Evolutionary conservation across 1,140 invertebrate species (phyloP).

Genomic region (Hycleus phaleratus): DNA sequence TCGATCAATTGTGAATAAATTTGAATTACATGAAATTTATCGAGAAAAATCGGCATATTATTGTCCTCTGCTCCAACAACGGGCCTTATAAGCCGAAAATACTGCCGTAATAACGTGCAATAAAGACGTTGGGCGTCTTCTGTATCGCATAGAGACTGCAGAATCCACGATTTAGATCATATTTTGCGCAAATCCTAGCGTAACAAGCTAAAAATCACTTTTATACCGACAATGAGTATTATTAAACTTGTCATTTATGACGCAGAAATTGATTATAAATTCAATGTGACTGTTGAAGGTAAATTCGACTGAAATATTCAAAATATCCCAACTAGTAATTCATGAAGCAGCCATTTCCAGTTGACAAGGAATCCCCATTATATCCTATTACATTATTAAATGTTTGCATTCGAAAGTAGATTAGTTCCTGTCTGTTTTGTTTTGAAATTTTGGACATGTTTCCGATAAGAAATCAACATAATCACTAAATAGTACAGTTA

Average conservation of each 20-base stretch:
- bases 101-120: conserved; percentile 36
- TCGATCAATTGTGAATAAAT: too few relatives aligned
- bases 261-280: neutral
- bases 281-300: conserved; percentile 2
- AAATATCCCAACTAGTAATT: conserved; percentile 2
- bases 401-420: conserved; percentile 5
- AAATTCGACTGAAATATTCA: conserved; percentile 11
- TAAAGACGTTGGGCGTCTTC: conserved; percentile 28
- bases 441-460: too few relatives aligned
- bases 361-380: conserved; percentile 10
- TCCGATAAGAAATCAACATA: too few relatives aligned
- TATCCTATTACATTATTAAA: conserved; percentile 8
- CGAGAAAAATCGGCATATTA: conserved; percentile 17
- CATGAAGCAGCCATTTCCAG: conserved; percentile 1
- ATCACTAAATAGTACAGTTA: too few relatives aligned
- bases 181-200: conserved; percentile 15
- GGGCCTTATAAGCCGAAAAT: conserved; percentile 32
- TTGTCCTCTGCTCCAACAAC: conserved; percentile 14
- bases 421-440: neutral
- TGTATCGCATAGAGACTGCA: conserved; percentile 14
- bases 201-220: conserved; percentile 2
- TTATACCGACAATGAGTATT: neutral
- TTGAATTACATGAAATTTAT: too few relatives aligned
- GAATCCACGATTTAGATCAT: conserved; percentile 28
- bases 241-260: neutral